Conservation (phyloP, 1,140 invertebrate species). For the Ostrea edulis region DNA sequence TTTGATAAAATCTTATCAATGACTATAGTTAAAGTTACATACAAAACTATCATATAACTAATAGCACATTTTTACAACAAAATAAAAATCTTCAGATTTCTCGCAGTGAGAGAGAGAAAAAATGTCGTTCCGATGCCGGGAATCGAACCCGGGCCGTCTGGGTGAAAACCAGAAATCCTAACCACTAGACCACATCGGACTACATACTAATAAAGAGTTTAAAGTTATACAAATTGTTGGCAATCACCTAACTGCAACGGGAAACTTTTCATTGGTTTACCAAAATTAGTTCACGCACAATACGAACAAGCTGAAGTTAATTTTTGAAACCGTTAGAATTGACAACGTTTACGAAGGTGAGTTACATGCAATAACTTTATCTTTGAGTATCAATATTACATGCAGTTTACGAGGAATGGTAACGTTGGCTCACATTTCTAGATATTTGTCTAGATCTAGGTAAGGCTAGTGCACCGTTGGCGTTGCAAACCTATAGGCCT, state of each 20-base stretch:
- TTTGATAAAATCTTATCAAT: too few species aligned
- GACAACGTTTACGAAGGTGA: neutral
- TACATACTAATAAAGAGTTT: neutral
- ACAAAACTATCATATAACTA: too few species aligned
- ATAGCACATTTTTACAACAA: too few species aligned
- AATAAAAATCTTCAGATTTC: too few species aligned
- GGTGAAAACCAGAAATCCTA: slow-evolving; percentile 77
- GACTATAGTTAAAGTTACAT: too few species aligned
- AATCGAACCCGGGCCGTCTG: slow-evolving; percentile 76
- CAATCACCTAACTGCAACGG: neutral
- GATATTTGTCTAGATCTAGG: too few species aligned
- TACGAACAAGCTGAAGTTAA: neutral
- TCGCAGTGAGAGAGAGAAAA: neutral
- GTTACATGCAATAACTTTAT: neutral
- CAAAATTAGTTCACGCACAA: neutral
- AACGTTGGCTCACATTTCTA: too few species aligned
- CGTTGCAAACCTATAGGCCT: too few species aligned
- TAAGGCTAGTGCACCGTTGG: too few species aligned
- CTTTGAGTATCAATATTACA: too few species aligned
- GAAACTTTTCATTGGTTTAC: neutral
- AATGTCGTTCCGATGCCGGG: slow-evolving; percentile 71
- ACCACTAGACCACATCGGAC: slow-evolving; percentile 75
- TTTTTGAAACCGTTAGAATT: neutral
- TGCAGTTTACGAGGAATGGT: neutral
- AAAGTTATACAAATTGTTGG: neutral